Conservation (phyloP, 2,888 invertebrate genomes). For the Toxonevra muliebris region DNA sequence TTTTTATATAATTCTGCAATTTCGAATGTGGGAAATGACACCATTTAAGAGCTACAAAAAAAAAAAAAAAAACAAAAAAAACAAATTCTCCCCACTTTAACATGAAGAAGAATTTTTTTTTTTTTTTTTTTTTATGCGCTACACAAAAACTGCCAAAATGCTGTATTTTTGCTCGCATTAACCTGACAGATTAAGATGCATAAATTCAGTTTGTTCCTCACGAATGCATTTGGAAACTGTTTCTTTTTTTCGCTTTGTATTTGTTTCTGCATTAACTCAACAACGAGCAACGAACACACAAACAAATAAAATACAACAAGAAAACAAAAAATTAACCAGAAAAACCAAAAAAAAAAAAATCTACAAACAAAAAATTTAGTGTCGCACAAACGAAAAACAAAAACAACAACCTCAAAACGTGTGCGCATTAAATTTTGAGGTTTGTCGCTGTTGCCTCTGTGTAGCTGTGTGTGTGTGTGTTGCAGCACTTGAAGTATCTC, state of each 20-base stretch:
- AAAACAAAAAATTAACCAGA: constrained; percentile 1
- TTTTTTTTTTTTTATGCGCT: background rate
- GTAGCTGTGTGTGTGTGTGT: constrained; percentile 14
- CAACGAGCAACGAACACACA: constrained; percentile 6
- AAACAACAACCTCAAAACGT: constrained; percentile 18
- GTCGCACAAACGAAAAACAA: constrained; percentile 3
- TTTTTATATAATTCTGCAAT: too few species aligned
- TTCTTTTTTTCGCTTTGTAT: background rate
- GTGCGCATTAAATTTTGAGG: constrained; percentile 34
- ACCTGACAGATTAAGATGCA: constrained; percentile 16
- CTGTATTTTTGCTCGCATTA: constrained; percentile 1
- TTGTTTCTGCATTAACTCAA: constrained; percentile 8
- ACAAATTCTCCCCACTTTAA: background rate
- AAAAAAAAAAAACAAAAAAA: background rate
- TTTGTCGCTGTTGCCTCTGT: constrained; percentile 9
- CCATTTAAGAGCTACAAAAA: background rate
- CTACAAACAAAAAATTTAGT: background rate
- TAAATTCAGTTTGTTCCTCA: constrained; percentile 10
- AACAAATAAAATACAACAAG: background rate
- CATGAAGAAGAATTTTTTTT: background rate
- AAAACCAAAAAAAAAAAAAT: background rate
- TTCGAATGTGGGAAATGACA: background rate
- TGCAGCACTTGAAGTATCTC: constrained; percentile 20
- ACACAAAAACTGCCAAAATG: background rate
- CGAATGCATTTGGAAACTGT: background rate